Evolutionary conservation across 2,113 vertebrate genomes (phyloP).

Genomic region (Cyphomyrus plagiostoma): DNA sequence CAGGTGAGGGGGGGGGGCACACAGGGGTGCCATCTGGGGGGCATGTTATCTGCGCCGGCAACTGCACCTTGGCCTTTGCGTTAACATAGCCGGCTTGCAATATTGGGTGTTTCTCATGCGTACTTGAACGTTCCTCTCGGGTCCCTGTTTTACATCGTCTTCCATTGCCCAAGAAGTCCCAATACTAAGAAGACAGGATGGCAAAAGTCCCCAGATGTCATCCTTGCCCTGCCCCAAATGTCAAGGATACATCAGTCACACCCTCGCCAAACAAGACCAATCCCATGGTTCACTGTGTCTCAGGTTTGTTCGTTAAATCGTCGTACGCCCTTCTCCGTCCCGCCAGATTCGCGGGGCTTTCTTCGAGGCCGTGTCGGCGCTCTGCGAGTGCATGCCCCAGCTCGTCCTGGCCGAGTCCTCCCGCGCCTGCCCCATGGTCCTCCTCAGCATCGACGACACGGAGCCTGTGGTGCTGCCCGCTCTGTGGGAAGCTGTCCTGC

Average conservation of each 20-base stretch:
- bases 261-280: neutral
- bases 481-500: slow-evolving; percentile 88
- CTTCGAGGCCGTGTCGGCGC: slow-evolving; percentile 77
- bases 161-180: neutral
- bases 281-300: neutral
- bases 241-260: neutral
- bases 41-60: neutral
- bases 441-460: slow-evolving; percentile 84
- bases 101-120: neutral
- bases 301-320: neutral
- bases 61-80: neutral
- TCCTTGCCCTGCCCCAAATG: neutral
- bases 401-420: slow-evolving; percentile 71
- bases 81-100: neutral
- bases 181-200: neutral
- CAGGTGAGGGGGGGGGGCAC: slow-evolving; percentile 63
- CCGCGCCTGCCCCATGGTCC: slow-evolving; percentile 73
- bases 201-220: neutral
- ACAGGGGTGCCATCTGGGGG: neutral
- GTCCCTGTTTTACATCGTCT: neutral
- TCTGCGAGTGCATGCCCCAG: slow-evolving; percentile 73
- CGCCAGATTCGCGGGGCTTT: slow-evolving; percentile 83
- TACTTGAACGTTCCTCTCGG: neutral
- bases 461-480: slow-evolving; percentile 84
- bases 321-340: neutral